Conservation (phyloP, 2,797 vertebrate species). For the Erethizon dorsatum region DNA sequence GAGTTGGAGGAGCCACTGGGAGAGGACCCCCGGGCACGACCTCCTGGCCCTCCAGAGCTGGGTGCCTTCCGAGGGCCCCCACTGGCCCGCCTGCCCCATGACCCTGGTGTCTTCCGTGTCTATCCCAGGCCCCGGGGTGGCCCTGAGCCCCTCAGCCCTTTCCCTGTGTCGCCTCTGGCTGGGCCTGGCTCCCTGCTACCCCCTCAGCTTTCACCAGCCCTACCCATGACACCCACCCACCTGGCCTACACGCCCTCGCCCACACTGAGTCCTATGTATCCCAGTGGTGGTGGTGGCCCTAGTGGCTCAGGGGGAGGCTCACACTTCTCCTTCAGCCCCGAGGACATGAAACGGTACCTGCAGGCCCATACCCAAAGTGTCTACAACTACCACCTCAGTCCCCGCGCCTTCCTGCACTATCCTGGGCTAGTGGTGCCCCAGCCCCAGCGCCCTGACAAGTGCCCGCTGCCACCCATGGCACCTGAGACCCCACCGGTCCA, state of each 20-base stretch:
- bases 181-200: conserved; percentile 92
- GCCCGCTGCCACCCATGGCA: conserved; percentile 88
- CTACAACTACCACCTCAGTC: conserved; percentile 97
- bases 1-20: conserved; percentile 94
- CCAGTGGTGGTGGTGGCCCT: conserved; percentile 78
- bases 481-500: conserved; percentile 85
- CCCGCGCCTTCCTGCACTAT: conserved; percentile 96
- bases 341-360: conserved; percentile 98
- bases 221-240: conserved; percentile 95
- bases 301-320: conserved; percentile 89
- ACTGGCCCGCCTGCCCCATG: conserved; percentile 92
- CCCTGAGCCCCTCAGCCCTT: conserved; percentile 94
- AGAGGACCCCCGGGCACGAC: conserved; percentile 86
- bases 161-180: conserved; percentile 94
- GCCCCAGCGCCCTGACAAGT: conserved; percentile 92
- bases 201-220: conserved; percentile 94
- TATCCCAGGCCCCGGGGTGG: conserved; percentile 89
- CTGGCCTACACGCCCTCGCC: conserved; percentile 95
- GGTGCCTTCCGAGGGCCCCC: conserved; percentile 90
- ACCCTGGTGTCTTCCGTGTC: conserved; percentile 92
- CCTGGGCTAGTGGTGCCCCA: conserved; percentile 95
- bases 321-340: conserved; percentile 96
- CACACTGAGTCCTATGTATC: conserved; percentile 94
- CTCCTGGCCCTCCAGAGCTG: conserved; percentile 91
- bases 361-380: conserved; percentile 97